Evolutionary conservation across 1,140 invertebrate species (phyloP), one percentile per base, ranked within the genome.

Genomic region (Acromyrmex charruanus): DNA sequence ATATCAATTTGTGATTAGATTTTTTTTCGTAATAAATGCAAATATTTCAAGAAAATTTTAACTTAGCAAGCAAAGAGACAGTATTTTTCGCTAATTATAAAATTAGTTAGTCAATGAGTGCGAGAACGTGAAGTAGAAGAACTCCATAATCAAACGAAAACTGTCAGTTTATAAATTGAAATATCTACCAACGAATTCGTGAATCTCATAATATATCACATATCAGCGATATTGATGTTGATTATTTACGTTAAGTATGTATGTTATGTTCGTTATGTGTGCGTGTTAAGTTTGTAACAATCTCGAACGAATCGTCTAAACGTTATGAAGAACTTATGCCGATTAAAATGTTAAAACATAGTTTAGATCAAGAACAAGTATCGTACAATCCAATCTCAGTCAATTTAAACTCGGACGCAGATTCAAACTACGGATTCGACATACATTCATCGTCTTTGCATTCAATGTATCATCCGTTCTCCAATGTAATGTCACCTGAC

Each of bases 401-500:
- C 66, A 69, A 14, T 28, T 69, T 21, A 16, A 69, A 16, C 6
- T 51, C 12, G n/a, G 66, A 69, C 31, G 10, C 31, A 6, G 25
- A 44, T 44, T 44, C 9, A 9, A 44, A 44, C 39, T 44, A 44
- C 9, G 10, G 51, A 71, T n/a, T 18, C 25, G 71, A 53, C 4
- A 3, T 31, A 4, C 1, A n/a, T 28, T 21, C 51, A 2, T 14
- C 49, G n/a, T 3, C 55, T 10, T 31, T 95, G 9, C 92, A 94
- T 31, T 87, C 93, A 9, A 91, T 94, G 89, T 91, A 92, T 39
- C 81, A 88, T 39, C 49, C 75, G 25, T 25, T 21, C 10, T 0
- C 39, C 5, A 51, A 25, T 69, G 14, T 7, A 25, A 0, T 51
- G 2, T 2, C 39, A 49, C 12, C 66, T 21, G 39, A 39, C 2